phyloP scores from a whole-genome alignment of 2,888 invertebrate genomes.

The Serripes groenlandicus region DNA sequence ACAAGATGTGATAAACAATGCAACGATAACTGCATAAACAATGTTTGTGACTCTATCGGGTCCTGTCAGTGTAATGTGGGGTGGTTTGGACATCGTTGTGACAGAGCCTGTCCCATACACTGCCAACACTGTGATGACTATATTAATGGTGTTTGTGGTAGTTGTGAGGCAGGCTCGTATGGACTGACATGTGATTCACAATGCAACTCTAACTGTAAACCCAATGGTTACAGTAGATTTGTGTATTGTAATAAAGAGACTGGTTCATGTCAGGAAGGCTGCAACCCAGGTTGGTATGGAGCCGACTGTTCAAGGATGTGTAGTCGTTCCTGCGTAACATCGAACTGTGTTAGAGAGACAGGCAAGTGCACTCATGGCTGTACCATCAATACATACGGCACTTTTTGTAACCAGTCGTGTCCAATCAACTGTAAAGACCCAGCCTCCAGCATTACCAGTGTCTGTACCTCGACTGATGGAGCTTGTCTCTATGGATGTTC shows the following conservation, averaged over 20 bases:
- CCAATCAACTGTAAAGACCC: constrained; percentile 54
- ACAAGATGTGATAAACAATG: constrained; percentile 58
- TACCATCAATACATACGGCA: constrained; percentile 58
- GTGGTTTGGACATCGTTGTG: constrained; percentile 64
- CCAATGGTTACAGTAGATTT: constrained; percentile 14
- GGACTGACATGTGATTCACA: constrained; percentile 61
- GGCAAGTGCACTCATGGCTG: constrained; percentile 66
- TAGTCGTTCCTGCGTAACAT: constrained; percentile 57
- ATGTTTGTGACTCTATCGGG: constrained; percentile 47
- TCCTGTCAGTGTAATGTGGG: constrained; percentile 62
- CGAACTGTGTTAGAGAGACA: constrained; percentile 57
- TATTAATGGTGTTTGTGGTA: constrained; percentile 48
- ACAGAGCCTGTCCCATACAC: constrained; percentile 48
- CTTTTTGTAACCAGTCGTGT: constrained; percentile 62
- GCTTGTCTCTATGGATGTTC: constrained; percentile 57
- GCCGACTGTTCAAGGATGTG: constrained; percentile 60
- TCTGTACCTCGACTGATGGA: constrained; percentile 50
- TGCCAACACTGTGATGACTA: constrained; percentile 50
- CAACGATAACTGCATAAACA: constrained; percentile 56
- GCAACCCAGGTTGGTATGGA: constrained; percentile 47
- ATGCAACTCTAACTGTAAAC: constrained; percentile 38
- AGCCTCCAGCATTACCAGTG: constrained; percentile 25
- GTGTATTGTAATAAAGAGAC: constrained; percentile 52
- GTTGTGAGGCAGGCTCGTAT: constrained; percentile 63
- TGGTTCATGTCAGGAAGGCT: constrained; percentile 29